These are phyloP conservation scores for Drosophila kuntzei DNA, from an alignment of 2,888 invertebrate genomes.

Conservation along the genomic window DNA sequence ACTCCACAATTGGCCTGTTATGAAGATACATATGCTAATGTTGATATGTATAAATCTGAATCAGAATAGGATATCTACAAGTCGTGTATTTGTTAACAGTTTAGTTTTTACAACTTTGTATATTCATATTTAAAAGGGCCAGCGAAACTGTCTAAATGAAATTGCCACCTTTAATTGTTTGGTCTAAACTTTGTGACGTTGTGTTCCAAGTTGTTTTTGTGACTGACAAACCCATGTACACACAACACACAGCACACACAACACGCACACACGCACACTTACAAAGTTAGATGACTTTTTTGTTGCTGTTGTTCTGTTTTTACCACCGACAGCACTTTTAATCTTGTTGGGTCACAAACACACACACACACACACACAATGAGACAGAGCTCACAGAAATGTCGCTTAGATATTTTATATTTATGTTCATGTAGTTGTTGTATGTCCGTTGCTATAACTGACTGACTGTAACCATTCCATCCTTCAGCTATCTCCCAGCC, in stretches of 20 bases:
- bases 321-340: conserved; percentile 67
- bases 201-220: conserved; percentile 26
- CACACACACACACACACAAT: conserved; percentile 18
- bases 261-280: conserved; percentile 1
- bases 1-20: no score
- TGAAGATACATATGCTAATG: no score
- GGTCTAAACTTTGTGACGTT: conserved; percentile 52
- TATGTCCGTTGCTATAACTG: conserved; percentile 54
- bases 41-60: no score
- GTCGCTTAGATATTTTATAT: conserved; percentile 78
- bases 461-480: conserved; percentile 51
- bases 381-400: conserved; percentile 35
- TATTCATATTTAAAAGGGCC: conserved; percentile 19
- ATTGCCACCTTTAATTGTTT: conserved; percentile 75
- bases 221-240: conserved; percentile 2
- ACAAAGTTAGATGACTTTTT: conserved; percentile 30
- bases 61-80: conserved; percentile 9
- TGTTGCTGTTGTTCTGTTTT: conserved; percentile 32
- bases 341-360: conserved; percentile 66
- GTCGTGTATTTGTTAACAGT: not conserved
- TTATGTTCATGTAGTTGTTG: conserved; percentile 70
- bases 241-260: conserved; percentile 1
- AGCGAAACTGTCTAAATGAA: conserved; percentile 39
- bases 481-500: conserved; percentile 9
- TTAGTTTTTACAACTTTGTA: conserved; percentile 5